Conservation (phyloP, 1,140 invertebrate genomes). For the Bicyclus anynana region DNA sequence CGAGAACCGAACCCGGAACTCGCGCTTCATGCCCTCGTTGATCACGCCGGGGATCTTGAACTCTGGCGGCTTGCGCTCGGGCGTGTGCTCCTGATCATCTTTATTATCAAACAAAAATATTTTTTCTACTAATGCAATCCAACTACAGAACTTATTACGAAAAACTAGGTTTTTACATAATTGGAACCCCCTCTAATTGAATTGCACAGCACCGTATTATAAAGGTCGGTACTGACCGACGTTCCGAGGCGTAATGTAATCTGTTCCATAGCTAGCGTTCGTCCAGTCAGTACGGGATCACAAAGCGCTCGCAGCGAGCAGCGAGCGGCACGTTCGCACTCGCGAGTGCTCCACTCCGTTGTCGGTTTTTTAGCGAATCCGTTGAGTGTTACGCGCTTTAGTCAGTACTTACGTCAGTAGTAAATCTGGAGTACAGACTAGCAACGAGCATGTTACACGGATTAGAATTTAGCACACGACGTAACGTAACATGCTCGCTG, state of each 20-base stretch:
- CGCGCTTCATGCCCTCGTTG: slow-evolving; percentile 60
- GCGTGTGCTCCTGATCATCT: slow-evolving; percentile 36
- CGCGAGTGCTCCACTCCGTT: slow-evolving; percentile 30
- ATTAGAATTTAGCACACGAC: slow-evolving; percentile 26
- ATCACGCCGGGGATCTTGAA: slow-evolving; percentile 56
- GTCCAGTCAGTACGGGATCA: slow-evolving; percentile 23
- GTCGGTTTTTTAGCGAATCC: slow-evolving; percentile 35
- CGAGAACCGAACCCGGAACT: slow-evolving; percentile 59
- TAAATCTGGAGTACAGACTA: slow-evolving; percentile 21
- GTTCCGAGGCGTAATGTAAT: slow-evolving; percentile 28
- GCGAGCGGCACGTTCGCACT: slow-evolving; percentile 29
- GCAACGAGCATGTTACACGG: slow-evolving; percentile 30
- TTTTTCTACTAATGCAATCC: no score
- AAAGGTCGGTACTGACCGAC: slow-evolving; percentile 25
- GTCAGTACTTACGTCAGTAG: slow-evolving; percentile 12
- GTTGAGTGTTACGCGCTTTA: slow-evolving; percentile 31
- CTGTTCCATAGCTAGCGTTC: slow-evolving; percentile 24
- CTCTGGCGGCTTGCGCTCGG: slow-evolving; percentile 44
- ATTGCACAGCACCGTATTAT: no score
- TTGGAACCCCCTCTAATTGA: no score
- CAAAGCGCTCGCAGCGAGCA: slow-evolving; percentile 22
- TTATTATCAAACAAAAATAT: neutral
- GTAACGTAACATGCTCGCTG: slow-evolving; percentile 21
- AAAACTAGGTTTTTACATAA: no score
- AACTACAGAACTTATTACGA: no score